These are phyloP conservation scores for Nomada flava DNA, from an alignment of 2,888 invertebrate genomes.

Conservation along the genomic window DNA sequence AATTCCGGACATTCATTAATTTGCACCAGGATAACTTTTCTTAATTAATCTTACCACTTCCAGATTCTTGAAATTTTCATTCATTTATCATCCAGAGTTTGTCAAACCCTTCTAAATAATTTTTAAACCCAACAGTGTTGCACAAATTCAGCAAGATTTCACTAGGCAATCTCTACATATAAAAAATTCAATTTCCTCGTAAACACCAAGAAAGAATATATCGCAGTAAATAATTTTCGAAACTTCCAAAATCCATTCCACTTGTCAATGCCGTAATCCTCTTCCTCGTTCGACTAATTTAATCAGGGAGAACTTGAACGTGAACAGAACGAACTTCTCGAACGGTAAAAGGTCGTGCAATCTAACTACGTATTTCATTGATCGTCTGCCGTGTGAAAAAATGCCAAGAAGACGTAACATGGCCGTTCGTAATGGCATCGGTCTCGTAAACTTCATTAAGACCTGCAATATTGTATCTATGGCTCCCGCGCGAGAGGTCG, in stretches of 20 bases:
- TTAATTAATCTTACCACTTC: not conserved
- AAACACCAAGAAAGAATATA: no score
- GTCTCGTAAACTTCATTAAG: slow-evolving; percentile 68
- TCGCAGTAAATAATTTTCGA: no score
- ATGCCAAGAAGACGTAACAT: slow-evolving; percentile 19
- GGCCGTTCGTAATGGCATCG: slow-evolving; percentile 41
- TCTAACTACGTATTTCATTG: slow-evolving; percentile 24
- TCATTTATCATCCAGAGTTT: no score
- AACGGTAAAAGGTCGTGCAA: not conserved
- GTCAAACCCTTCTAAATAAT: no score
- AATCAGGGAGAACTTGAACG: slow-evolving; percentile 6
- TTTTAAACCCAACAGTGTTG: no score
- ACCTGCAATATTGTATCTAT: slow-evolving; percentile 58
- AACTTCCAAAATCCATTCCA: not conserved
- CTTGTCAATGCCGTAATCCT: not conserved
- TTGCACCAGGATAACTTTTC: not conserved
- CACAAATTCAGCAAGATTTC: no score
- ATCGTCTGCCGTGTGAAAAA: slow-evolving; percentile 9
- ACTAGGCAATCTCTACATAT: no score
- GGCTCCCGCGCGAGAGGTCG: slow-evolving; percentile 38
- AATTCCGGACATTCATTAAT: slow-evolving; percentile 1
- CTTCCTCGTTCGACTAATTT: not conserved
- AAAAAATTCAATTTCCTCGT: no score
- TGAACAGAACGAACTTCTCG: not conserved
- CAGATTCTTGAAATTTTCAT: no score